Base-by-base conservation (phyloP, 2,797 vertebrate genomes). In the Intellagama lesueurii region DNA sequence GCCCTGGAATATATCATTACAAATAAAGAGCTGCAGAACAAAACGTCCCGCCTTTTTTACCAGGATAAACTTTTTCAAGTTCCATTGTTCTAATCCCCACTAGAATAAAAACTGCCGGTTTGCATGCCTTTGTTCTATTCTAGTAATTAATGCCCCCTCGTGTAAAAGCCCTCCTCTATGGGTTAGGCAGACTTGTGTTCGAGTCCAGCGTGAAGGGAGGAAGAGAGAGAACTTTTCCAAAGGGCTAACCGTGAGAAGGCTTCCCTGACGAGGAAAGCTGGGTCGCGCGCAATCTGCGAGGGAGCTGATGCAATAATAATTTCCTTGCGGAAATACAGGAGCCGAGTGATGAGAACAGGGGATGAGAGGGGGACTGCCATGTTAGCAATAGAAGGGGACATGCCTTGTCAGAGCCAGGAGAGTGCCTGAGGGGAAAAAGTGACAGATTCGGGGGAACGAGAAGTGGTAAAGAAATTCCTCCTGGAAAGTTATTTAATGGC, bases 281-380 rank as follows among this genome's bases (percentile, higher is more conserved):
- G 5, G 88, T 92, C 77, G 77, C 83, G 22, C 80, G 90, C 16
- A n/a, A n/a, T n/a, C n/a, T n/a, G 70, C 75, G 7, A 87, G 77
- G 47, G 26, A n/a, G 90, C 81, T 81, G 85, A 88, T 76, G 47
- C 17, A 91, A 92, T 88, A 88, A 77, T 90, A 91, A 93, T 90
- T 94, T 93, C 87, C n/a, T 0, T n/a, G 69, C 86, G 81, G 81
- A 91, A 88, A 92, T 73, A 24, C 11, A 12, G 56, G 64, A 26
- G 56, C 0, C 22, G 60, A 44, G 70, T 40, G 8, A 82, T 77
- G 0, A 8, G 64, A 90, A 8, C 1, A 89, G 86, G 87, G 85
- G 7, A 60, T 24, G 83, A 81, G 85, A 91, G 89, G 7, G 70
- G 44, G 35, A 72, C 12, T 40, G 78, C 0, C 92, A 44, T 88